Base-by-base conservation (phyloP, 2,797 vertebrate genomes). In the Enteromius anoplus region DNA sequence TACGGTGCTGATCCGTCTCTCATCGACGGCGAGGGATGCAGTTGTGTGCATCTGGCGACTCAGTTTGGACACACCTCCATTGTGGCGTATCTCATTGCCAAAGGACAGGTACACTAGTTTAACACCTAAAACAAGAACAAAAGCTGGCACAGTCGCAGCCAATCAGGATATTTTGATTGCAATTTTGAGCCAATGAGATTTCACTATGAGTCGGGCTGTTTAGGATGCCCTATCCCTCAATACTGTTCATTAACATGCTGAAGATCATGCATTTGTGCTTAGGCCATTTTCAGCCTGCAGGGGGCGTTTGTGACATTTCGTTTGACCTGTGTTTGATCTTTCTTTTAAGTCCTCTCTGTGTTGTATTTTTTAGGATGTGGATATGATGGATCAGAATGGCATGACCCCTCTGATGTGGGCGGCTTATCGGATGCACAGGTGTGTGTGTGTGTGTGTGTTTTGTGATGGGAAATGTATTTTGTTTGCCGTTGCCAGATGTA, bases 321-420 rank as follows among this genome's bases (percentile, higher is more conserved):
- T 78, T 78, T 66, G 62, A 78, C 49, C 26, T 37, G 42, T 34
- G n/a, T 29, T 58, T 58, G 65, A 19, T 58, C 62, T 15, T 72
- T 29, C 45, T 55, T 76, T 75, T 11, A 69, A 15, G 23, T 37
- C 42, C 26, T 21, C 26, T 34, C 40, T 51, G 12, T 51, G 19
- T 77, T 5, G 0, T 37, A 32, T 82, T 1, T 12, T 84, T 0
- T 14, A 99, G 98, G 98, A 99, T 91, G 98, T 99, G 88, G 98
- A 99, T 93, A 99, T 99, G 98, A 99, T 99, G 98, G 98, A 99
- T 94, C 98, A 99, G 92, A 99, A 99, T 85, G 98, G 98, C 92
- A 99, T 99, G 98, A 99, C 98, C 51, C 98, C 98, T 87, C 93
- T 99, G 91, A 99, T 99, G 98, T 99, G 98, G 98, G 98, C 98